These are phyloP conservation scores for Hypsopygia costalis DNA, from an alignment of 2,888 invertebrate species.

Conservation along the genomic window DNA sequence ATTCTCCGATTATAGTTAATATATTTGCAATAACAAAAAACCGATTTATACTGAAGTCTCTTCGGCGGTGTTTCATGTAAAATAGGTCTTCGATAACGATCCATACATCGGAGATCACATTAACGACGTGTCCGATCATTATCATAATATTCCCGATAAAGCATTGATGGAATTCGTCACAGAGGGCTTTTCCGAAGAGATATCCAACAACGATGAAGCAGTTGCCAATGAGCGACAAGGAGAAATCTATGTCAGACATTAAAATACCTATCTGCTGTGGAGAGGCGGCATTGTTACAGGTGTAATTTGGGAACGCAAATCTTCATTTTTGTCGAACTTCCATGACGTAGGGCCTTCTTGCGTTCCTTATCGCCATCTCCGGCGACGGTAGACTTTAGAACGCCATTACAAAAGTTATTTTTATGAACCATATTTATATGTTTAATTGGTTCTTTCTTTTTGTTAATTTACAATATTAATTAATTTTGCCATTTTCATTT, in stretches of 20 bases:
- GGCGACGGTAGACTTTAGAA: too few relatives aligned
- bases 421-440: too few relatives aligned
- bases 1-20: constrained; percentile 37
- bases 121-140: constrained; percentile 30
- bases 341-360: constrained; percentile 9
- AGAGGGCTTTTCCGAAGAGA: constrained; percentile 25
- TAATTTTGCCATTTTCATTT: too few relatives aligned
- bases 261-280: too few relatives aligned
- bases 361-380: too few relatives aligned
- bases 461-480: too few relatives aligned
- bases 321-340: constrained; percentile 23
- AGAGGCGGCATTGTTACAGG: constrained; percentile 14
- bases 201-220: constrained; percentile 33
- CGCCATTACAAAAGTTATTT: too few relatives aligned
- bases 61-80: constrained; percentile 19
- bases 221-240: constrained; percentile 32
- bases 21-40: constrained; percentile 37
- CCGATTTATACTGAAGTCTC: constrained; percentile 26
- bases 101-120: constrained; percentile 27
- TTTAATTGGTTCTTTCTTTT: too few relatives aligned
- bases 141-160: constrained; percentile 28
- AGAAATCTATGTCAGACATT: constrained; percentile 25
- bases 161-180: constrained; percentile 18
- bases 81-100: too few relatives aligned
- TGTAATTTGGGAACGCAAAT: constrained; percentile 21